phyloP scores from a whole-genome alignment of 2,113 vertebrate genomes.

The Guaruba guarouba region DNA sequence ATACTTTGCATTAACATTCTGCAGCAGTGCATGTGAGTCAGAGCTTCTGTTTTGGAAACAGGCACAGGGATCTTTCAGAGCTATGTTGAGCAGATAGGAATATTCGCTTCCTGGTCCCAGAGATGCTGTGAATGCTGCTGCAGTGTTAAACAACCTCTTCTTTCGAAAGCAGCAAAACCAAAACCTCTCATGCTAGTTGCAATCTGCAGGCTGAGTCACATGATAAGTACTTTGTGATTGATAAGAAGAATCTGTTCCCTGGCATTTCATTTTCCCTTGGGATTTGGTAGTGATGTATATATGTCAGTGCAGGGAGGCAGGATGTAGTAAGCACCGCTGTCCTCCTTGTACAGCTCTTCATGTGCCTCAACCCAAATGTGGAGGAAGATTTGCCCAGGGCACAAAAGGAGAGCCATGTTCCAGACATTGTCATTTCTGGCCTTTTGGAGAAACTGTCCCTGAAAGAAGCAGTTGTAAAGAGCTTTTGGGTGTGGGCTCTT shows the following conservation, averaged over 20 bases:
- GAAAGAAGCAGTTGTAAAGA: not conserved
- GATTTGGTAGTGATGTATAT: conserved; percentile 9
- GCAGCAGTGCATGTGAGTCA: not conserved
- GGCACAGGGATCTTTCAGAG: not conserved
- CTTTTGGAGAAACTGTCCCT: not conserved
- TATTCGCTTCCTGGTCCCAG: not conserved
- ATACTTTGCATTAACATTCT: conserved; percentile 1
- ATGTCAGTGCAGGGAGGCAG: not conserved
- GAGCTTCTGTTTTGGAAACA: not conserved
- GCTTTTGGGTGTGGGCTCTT: not conserved
- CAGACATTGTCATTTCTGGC: not conserved
- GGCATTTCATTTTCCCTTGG: not conserved
- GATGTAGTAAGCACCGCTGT: not conserved
- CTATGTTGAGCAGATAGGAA: not conserved
- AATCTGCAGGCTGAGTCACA: conserved; percentile 16
- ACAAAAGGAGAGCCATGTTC: not conserved
- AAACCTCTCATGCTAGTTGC: not conserved
- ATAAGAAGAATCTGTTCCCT: conserved; percentile 23
- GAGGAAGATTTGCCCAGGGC: not conserved
- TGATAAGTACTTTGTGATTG: not conserved
- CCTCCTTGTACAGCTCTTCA: not conserved
- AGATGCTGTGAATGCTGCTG: conserved; percentile 21
- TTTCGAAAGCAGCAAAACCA: conserved; percentile 31
- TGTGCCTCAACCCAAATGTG: not conserved
- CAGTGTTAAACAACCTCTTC: conserved; percentile 37